Conservation (phyloP, 1,140 invertebrate genomes). For the Euborellia annulipes region DNA sequence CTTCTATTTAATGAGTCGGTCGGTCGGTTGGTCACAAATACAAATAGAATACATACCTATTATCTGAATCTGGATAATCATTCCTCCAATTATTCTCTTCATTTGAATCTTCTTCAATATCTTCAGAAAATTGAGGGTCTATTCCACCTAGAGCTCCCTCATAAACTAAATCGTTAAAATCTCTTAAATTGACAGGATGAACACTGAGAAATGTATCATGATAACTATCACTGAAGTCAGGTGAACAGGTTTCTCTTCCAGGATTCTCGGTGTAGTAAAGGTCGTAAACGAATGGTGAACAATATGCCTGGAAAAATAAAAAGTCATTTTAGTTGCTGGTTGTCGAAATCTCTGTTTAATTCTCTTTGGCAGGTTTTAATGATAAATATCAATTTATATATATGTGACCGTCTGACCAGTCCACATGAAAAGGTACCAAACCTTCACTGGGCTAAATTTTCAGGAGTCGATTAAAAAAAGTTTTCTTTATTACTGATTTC, state of each 20-base stretch:
- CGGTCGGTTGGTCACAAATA: no score
- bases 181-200: neutral
- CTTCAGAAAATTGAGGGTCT: neutral
- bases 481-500: no score
- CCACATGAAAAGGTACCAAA: no score
- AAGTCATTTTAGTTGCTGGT: no score
- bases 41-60: conserved; percentile 3
- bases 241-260: neutral
- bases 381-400: no score
- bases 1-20: no score
- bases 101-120: conserved; percentile 22
- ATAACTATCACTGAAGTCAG: neutral
- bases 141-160: conserved; percentile 4
- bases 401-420: no score
- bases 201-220: conserved; percentile 7
- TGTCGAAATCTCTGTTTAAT: no score
- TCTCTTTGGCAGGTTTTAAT: no score
- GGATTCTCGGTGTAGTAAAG: conserved; percentile 6
- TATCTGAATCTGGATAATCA: conserved; percentile 24
- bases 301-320: no score
- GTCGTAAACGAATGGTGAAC: conserved; percentile 8
- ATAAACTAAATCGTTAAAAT: neutral
- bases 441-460: no score
- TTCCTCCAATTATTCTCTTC: conserved; percentile 24
- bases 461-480: no score